Percentiles rank a stretch among this genome's conserved stretches.
phyloP scores from a whole-genome alignment of 2,888 invertebrate genomes.

The Xylota segnis region DNA sequence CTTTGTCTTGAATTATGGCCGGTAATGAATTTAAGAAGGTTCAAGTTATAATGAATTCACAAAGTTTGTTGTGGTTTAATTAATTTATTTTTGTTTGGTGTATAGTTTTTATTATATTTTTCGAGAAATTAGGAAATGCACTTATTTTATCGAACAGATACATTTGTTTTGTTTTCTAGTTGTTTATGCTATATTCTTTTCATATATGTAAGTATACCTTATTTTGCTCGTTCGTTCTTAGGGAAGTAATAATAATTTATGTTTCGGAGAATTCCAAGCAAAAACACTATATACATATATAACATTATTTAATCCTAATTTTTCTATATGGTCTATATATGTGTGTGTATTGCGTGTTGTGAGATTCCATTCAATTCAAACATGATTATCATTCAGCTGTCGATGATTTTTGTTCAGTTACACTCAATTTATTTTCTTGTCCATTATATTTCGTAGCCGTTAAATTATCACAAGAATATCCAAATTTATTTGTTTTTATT shows the following conservation, averaged over 20 bases:
- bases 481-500: conserved; percentile 39
- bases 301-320: conserved; percentile 49
- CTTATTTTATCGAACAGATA: conserved; percentile 26
- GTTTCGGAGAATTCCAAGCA: conserved; percentile 44
- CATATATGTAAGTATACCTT: conserved; percentile 3
- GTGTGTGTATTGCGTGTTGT: conserved; percentile 34
- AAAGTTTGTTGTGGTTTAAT: conserved; percentile 19
- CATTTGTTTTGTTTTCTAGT: not conserved
- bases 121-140: conserved; percentile 33
- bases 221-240: conserved; percentile 25
- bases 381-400: conserved; percentile 38
- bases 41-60: conserved; percentile 2
- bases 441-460: conserved; percentile 22
- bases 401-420: not conserved
- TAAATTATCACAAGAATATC: conserved; percentile 60
- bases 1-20: conserved; percentile 2
- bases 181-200: conserved; percentile 14
- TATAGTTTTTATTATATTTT: not conserved
- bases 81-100: conserved; percentile 18
- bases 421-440: conserved; percentile 17
- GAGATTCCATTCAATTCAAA: conserved; percentile 18
- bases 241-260: conserved; percentile 37
- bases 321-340: conserved; percentile 37
- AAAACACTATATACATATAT: conserved; percentile 66
- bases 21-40: conserved; percentile 4